A percentile compares a stretch with the other conserved stretches of the same genome.
phyloP scores from a whole-genome alignment of 2,113 vertebrate genomes.

The Myotis yumanensis region DNA sequence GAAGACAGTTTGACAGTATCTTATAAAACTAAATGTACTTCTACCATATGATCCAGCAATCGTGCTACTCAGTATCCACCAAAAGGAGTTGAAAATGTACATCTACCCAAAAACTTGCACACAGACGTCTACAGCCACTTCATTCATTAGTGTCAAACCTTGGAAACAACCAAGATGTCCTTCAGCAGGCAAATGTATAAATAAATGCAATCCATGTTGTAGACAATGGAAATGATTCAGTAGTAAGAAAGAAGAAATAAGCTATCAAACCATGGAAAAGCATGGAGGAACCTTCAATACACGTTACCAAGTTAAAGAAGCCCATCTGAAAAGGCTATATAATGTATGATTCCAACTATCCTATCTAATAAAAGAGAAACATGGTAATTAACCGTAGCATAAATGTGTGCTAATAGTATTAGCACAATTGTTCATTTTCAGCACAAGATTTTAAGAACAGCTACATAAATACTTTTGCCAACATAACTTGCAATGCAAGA shows the following conservation, averaged over 20 bases:
- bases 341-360: background rate
- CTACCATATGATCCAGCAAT: background rate
- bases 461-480: background rate
- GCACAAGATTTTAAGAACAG: background rate
- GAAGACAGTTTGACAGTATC: background rate
- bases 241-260: background rate
- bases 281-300: background rate
- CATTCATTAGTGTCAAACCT: background rate
- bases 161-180: background rate
- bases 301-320: background rate
- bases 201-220: background rate
- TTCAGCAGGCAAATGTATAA: background rate
- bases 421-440: background rate
- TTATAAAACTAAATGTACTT: background rate
- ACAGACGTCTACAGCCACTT: background rate
- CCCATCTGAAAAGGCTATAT: background rate
- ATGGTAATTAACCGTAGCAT: too few species aligned
- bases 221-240: background rate
- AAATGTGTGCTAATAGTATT: background rate
- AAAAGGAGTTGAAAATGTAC: background rate
- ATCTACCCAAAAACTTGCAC: background rate
- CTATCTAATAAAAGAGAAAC: too few species aligned
- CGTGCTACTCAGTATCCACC: background rate
- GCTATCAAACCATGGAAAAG: background rate
- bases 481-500: background rate